Base-by-base conservation (phyloP, 2,888 invertebrate species). In the Plutella xylostella region DNA sequence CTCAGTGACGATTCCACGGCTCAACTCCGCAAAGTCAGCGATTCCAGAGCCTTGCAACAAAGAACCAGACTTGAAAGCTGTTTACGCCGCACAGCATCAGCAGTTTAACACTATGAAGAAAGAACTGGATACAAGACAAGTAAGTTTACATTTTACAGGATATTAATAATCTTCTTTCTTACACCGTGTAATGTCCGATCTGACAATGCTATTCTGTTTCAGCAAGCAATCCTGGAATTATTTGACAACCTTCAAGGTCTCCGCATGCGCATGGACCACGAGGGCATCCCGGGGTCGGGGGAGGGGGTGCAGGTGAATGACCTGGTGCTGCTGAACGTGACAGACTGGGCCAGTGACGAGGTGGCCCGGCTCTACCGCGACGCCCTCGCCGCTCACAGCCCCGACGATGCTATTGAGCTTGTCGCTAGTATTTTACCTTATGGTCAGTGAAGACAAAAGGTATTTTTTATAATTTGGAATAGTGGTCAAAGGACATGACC, bases 121-220 rank as follows among this genome's bases (percentile, higher is more conserved):
- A 51, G 82, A 82, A 48, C 56, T 83, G n/a, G 82, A 83, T 56
- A 50, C 80, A 22, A 82, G 79, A 60, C 83, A 83, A 66, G 83
- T 82, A 53, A 46, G 37, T 44, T 7, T 14, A 4, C 28, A 6
- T 28, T 25, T 25, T 5, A 25, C 25, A 5, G 5, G 25, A 25
- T 25, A 25, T 7, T 25, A 25, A 25, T n/a, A n/a, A n/a, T n/a
- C n/a, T n/a, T n/a, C n/a, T n/a, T n/a, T n/a, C n/a, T n/a, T n/a
- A n/a, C n/a, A n/a, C n/a, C n/a, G n/a, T n/a, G n/a, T n/a, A n/a
- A n/a, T n/a, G n/a, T n/a, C n/a, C n/a, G n/a, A n/a, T n/a, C n/a
- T n/a, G n/a, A n/a, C n/a, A n/a, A n/a, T n/a, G n/a, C n/a, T n/a
- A n/a, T n/a, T n/a, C n/a, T 18, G 37, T 38, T 63, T 11, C 55